A percentile compares a stretch with the other conserved stretches of the same genome.
phyloP scores from a whole-genome alignment of 2,888 invertebrate genomes.

The Celastrina argiolus region DNA sequence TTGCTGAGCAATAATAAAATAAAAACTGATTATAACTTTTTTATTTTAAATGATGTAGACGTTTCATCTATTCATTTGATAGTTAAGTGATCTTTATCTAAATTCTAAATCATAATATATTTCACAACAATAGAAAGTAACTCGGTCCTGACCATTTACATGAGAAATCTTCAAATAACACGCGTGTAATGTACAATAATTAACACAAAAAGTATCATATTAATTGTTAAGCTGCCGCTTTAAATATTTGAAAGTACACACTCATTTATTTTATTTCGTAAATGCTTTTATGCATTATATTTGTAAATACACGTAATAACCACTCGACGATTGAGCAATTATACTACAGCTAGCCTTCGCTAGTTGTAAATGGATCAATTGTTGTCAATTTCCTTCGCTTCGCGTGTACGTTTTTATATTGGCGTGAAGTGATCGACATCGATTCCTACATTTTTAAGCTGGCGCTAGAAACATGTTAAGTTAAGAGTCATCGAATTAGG shows the following conservation, averaged over 20 bases:
- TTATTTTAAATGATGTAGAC: no score
- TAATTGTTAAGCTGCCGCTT: slow-evolving; percentile 11
- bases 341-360: not conserved
- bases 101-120: not conserved
- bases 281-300: not conserved
- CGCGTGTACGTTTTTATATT: slow-evolving; percentile 3
- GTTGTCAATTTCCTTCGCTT: slow-evolving; percentile 3
- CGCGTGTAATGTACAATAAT: slow-evolving; percentile 19
- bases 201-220: slow-evolving; percentile 14
- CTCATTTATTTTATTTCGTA: slow-evolving; percentile 3
- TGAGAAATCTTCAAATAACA: slow-evolving; percentile 20
- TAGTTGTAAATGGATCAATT: not conserved
- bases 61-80: not conserved
- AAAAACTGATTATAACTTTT: no score
- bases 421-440: not conserved
- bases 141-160: slow-evolving; percentile 19
- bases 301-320: not conserved
- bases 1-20: no score
- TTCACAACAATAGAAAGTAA: slow-evolving; percentile 21
- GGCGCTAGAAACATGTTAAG: not conserved
- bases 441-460: not conserved
- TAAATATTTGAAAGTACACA: slow-evolving; percentile 13
- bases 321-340: not conserved
- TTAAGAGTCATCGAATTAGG: not conserved
- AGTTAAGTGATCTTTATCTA: not conserved